Evolutionary conservation across 1,140 invertebrate genomes (phyloP), one percentile per base, ranked within the genome.

Genomic region (Caerostris extrusa): DNA sequence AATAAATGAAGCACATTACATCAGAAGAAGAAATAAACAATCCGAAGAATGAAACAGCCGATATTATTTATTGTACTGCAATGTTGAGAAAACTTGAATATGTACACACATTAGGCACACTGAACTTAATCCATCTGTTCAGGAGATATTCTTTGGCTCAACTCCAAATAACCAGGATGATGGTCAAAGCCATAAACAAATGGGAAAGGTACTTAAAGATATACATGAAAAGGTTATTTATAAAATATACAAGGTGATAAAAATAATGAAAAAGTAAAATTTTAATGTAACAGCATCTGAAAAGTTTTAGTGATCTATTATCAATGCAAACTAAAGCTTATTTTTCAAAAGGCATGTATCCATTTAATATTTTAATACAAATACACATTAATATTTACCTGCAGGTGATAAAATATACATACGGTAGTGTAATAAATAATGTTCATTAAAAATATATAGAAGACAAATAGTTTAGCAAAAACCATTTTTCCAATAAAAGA

Each of bases 21-120:
- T 34, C 34, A 34, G 34, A 64, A 64, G 61, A 64, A 17, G 17
- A 64, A 64, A 17, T 7, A 64, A 17, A 17, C 7, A 64, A 2
- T 64, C 12, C 7, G 17, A 7, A 17, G n/a, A 56, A 17, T 83
- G 82, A 83, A 83, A 83, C 82, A 83, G 82, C 56, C 17, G 56
- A 57, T 83, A 83, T 83, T 83, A 57, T 57, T 83, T 83, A 58
- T 83, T 57, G 55, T 83, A 83, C 82, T 83, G 53, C 53, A 10
- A 34, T 83, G 82, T 58, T 83, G 82, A 57, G 55, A 83, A 83
- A 57, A 57, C 14, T 58, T 56, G 56, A 7, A 83, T 83, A 83
- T 83, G 17, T 58, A 83, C 56, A 83, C 55, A 58, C n/a, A 56
- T 83, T n/a, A 83, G 82, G 82, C 82, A 83, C 82, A 83, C 82